Evolutionary conservation across 2,797 vertebrate species (phyloP), one percentile per base, ranked within the genome.

Genomic region (Phrynocephalus vlangalii): DNA sequence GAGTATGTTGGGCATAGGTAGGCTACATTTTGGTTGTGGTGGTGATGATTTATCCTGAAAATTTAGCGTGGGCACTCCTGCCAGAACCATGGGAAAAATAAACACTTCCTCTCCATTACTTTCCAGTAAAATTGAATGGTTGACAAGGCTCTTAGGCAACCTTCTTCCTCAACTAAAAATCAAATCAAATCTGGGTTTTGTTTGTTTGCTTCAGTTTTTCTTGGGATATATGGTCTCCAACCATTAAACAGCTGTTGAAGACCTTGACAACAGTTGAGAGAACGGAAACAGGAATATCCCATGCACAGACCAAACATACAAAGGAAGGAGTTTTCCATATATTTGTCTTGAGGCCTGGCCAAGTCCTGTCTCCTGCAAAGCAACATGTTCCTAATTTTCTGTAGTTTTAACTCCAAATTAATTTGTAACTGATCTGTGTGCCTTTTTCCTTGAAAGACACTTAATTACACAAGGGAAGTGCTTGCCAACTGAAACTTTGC

Each of bases 311-410:
- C 82, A 88, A 84, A 89, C 63, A 15, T 44, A 50, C 86, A 30
- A 70, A 90, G 88, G 89, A 90, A 86, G 86, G 91, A 33, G 60
- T 91, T 87, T 94, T 91, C 87, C 91, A 91, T 91, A 76, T 95
- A 94, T 95, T 95, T 95, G 87, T 95, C 94, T 96, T 96, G 95
- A 95, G 89, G 44, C 4, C 89, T 79, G 75, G 94, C 95, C 94
- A 94, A 94, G 90, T 33, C 1, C 87, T 93, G 89, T 94, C 94
- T 94, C 92, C 93, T 93, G 92, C 92, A 92, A 95, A 92, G 94
- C 93, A 93, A 92, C 92, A 92, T 95, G 94, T 93, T 95, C 95
- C 93, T 95, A 93, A 89, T 94, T 95, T 95, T 93, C 92, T 94
- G 91, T 93, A 90, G 88, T 92, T 94, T 95, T 95, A 94, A 94